These are phyloP conservation scores for Vanessa cardui DNA, from an alignment of 2,888 invertebrate genomes.

Conservation along the genomic window DNA sequence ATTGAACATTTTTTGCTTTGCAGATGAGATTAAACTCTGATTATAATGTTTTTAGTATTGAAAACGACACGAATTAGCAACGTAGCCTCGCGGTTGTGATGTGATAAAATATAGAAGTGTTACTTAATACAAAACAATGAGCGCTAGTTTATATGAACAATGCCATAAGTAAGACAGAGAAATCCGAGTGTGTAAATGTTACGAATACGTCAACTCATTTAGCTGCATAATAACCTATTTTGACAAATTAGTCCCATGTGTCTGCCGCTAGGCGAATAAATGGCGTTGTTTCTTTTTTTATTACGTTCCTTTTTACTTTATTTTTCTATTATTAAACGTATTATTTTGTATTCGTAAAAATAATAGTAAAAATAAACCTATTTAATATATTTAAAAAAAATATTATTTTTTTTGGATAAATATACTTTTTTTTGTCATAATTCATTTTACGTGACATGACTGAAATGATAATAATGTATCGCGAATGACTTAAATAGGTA, in stretches of 20 bases:
- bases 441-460: no score
- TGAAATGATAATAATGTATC: no score
- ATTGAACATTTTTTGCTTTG: slow-evolving; percentile 60
- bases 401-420: no score
- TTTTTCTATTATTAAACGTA: not conserved
- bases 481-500: no score
- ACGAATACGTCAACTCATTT: slow-evolving; percentile 48
- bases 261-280: slow-evolving; percentile 70
- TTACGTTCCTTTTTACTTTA: slow-evolving; percentile 52
- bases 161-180: slow-evolving; percentile 55
- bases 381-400: no score
- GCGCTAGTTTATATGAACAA: slow-evolving; percentile 34
- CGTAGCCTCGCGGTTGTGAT: slow-evolving; percentile 71
- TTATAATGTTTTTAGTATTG: slow-evolving; percentile 50
- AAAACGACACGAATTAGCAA: slow-evolving; percentile 69
- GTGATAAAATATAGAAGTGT: slow-evolving; percentile 39
- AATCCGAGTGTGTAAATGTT: slow-evolving; percentile 44
- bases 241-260: slow-evolving; percentile 75
- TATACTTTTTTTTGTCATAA: no score
- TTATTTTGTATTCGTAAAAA: no score
- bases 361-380: no score
- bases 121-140: slow-evolving; percentile 54
- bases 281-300: slow-evolving; percentile 55
- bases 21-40: slow-evolving; percentile 37
- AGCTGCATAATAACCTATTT: slow-evolving; percentile 71